Evolutionary conservation across 2,113 vertebrate species (phyloP).

Genomic region (Notechis scutatus): DNA sequence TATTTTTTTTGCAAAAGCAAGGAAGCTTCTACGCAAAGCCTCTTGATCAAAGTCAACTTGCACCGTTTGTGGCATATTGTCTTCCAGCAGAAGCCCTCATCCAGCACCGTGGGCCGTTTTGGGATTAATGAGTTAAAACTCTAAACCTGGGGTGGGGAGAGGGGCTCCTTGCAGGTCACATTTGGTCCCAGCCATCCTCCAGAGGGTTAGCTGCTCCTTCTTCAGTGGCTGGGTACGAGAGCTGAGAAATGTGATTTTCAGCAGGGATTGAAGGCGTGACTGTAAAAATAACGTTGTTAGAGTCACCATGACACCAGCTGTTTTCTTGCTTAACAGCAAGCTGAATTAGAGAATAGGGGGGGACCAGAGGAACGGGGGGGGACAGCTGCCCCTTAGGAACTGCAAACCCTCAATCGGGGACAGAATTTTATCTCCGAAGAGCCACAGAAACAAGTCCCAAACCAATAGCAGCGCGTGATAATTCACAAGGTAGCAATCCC

Average conservation of each 20-base stretch:
- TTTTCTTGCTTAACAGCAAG: slow-evolving; percentile 59
- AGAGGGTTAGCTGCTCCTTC: rapidly evolving
- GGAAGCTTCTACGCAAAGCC: background rate
- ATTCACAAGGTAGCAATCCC: background rate
- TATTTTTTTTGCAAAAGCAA: background rate
- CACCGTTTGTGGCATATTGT: background rate
- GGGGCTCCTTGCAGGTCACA: background rate
- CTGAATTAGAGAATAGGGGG: slow-evolving; percentile 29
- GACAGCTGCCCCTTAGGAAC: background rate
- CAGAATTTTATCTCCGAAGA: background rate
- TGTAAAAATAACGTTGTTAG: slow-evolving; percentile 57
- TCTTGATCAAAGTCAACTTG: slow-evolving; percentile 12
- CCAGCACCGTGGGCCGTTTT: background rate
- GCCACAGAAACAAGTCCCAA: background rate
- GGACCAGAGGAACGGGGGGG: background rate
- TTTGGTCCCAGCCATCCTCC: background rate
- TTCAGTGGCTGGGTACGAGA: background rate
- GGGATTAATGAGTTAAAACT: background rate
- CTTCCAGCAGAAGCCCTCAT: background rate
- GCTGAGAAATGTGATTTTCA: slow-evolving; percentile 34
- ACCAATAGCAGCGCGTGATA: background rate
- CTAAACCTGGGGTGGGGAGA: background rate
- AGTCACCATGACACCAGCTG: slow-evolving; percentile 62
- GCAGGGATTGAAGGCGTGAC: slow-evolving; percentile 49
- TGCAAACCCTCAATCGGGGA: background rate